Base-by-base conservation (phyloP, 92 coral and sea anemone species). In the Desmophyllum pertusum region DNA sequence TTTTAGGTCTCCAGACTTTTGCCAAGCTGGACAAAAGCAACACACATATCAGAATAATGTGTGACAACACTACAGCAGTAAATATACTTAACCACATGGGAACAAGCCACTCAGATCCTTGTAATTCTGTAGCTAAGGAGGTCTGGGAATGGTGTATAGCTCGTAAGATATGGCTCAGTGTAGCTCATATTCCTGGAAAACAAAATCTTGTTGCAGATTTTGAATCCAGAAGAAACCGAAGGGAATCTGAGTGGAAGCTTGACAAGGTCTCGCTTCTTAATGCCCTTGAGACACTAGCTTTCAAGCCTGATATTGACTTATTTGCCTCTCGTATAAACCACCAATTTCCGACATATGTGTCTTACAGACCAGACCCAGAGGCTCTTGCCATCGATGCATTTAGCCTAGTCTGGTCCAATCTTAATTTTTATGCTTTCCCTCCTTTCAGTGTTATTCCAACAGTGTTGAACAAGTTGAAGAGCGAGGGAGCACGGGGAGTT, bases 71-170 rank as follows among this genome's bases (percentile, higher is more conserved):
- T 45, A 86, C 90, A 46, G 90, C 90, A 37, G 77, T 86, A 6
- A 9, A 51, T n/a, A 68, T 78, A 5, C 46, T 85, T 33, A 85
- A 89, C 72, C 67, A 83, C 30, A 88, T 88, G 91, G 91, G 91
- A 41, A 85, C 89, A 18, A 85, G 86, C 80, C 83, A 85, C 85
- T 89, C 92, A 13, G 75, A 42, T 4, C 41, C 15, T 3, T 74
- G 82, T 57, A 89, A 89, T 66, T 51, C 43, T 29, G 36, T 85
- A 35, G 89, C 65, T 2, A 73, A 80, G 45, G 48, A 62, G 50
- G 68, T 89, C 70, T 89, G 89, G 89, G 80, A 69, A 50, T 86
- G 89, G 89, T 86, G 89, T 51, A 86, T 86, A 11, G 29, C 15
- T 17, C 75, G 65, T 29, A 39, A 80, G 30, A 39, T 80, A 25